phyloP scores from a whole-genome alignment of 1,140 invertebrate genomes.

The Varroa destructor region DNA sequence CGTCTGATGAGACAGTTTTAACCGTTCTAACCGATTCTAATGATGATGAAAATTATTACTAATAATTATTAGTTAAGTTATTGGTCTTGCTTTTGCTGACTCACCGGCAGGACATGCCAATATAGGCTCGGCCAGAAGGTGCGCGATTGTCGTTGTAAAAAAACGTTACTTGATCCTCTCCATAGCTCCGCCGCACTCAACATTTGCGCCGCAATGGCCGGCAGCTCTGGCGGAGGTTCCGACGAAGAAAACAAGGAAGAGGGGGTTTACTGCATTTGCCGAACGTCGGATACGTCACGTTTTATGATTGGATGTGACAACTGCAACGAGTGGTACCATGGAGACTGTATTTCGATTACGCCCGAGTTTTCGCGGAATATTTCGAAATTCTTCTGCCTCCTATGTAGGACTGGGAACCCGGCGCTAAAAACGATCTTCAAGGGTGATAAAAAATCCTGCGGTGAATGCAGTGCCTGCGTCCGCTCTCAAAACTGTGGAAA shows the following conservation, averaged over 20 bases:
- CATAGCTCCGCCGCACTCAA: too few species aligned
- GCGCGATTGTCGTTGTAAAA: too few species aligned
- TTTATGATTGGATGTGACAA: slow-evolving; percentile 97
- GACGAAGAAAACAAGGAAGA: slow-evolving; percentile 36
- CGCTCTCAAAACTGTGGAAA: slow-evolving; percentile 67
- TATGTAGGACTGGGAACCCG: slow-evolving; percentile 54
- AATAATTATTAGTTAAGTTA: too few species aligned
- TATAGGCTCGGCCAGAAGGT: too few species aligned
- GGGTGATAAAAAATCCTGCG: slow-evolving; percentile 53
- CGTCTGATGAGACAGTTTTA: too few species aligned
- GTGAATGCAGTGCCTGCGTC: slow-evolving; percentile 65
- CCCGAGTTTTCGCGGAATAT: slow-evolving; percentile 82
- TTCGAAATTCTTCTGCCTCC: slow-evolving; percentile 72
- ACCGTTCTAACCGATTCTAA: too few species aligned
- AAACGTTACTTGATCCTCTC: too few species aligned
- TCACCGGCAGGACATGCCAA: too few species aligned
- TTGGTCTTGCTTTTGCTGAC: too few species aligned
- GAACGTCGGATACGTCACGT: slow-evolving; percentile 72
- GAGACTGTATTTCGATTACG: slow-evolving; percentile 88
- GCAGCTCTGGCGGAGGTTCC: slow-evolving; percentile 32
- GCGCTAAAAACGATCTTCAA: slow-evolving; percentile 63
- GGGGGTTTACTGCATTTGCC: slow-evolving; percentile 84
- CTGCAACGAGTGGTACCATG: slow-evolving; percentile 98
- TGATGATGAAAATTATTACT: too few species aligned
- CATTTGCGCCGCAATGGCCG: too few species aligned